Evolutionary conservation across 2,797 vertebrate species (phyloP).

Genomic region (Loriculus beryllinus): DNA sequence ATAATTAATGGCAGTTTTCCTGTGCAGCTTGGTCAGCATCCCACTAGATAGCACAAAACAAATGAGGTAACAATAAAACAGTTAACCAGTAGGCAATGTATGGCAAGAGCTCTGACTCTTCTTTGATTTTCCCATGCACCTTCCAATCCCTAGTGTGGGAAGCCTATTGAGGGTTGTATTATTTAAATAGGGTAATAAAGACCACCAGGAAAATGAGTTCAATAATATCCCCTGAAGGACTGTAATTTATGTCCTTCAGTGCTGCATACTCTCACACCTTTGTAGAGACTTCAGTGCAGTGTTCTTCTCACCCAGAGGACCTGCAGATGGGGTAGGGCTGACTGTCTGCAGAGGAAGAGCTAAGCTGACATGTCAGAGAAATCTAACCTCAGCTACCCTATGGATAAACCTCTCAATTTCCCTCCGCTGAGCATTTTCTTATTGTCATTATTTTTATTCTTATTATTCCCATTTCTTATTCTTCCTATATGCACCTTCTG

Average conservation of each 20-base stretch:
- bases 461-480: neutral
- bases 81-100: neutral
- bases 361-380: neutral
- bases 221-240: neutral
- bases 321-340: neutral
- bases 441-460: neutral
- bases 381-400: neutral
- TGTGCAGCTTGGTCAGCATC: constrained; percentile 39
- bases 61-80: neutral
- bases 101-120: neutral
- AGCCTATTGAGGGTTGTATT: neutral
- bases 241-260: neutral
- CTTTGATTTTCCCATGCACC: neutral
- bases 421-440: neutral
- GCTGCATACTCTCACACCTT: neutral
- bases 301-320: neutral
- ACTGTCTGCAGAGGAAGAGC: neutral
- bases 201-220: neutral
- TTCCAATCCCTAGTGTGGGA: neutral
- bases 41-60: constrained; percentile 15
- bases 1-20: constrained; percentile 44
- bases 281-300: neutral
- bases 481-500: neutral
- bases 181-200: neutral
- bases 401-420: neutral